phyloP scores from a whole-genome alignment of 1,140 invertebrate species.

The Condylostylus longicornis region DNA sequence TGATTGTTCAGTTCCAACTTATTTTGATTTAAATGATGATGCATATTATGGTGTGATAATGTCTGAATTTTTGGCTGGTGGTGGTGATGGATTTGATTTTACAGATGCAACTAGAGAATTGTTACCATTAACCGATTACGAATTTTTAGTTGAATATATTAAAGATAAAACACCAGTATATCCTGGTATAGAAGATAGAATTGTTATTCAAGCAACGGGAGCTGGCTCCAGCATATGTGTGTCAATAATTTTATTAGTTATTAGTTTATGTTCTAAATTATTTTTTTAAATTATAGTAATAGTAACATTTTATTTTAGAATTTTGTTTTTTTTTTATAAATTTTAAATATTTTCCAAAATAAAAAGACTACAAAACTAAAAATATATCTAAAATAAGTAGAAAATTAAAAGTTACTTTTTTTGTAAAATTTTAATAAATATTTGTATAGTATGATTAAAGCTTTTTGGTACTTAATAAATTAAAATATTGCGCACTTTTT shows the following conservation, averaged over 20 bases:
- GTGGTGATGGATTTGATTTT: slow-evolving; percentile 22
- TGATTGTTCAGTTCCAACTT: slow-evolving; percentile 34
- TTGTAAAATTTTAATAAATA: no score
- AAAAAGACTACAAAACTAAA: no score
- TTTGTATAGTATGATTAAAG: no score
- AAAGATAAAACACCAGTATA: background rate
- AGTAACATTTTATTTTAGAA: background rate
- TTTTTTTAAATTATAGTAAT: background rate
- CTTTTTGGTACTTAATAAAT: no score
- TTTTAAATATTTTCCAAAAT: no score
- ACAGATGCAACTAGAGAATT: slow-evolving; percentile 2
- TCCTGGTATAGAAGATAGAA: background rate
- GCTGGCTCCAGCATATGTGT: background rate
- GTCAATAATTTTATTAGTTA: background rate
- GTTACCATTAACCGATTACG: background rate
- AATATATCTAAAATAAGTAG: no score
- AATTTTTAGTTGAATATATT: background rate
- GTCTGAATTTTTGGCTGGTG: slow-evolving; percentile 13
- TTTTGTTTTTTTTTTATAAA: background rate
- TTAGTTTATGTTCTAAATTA: background rate
- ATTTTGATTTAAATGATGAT: slow-evolving; percentile 29
- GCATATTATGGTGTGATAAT: slow-evolving; percentile 37
- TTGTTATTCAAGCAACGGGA: no score
- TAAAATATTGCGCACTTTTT: no score
- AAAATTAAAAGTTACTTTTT: no score